Evolutionary conservation across 2,888 invertebrate species (phyloP).

Genomic region (Stenoptilia bipunctidactyla): DNA sequence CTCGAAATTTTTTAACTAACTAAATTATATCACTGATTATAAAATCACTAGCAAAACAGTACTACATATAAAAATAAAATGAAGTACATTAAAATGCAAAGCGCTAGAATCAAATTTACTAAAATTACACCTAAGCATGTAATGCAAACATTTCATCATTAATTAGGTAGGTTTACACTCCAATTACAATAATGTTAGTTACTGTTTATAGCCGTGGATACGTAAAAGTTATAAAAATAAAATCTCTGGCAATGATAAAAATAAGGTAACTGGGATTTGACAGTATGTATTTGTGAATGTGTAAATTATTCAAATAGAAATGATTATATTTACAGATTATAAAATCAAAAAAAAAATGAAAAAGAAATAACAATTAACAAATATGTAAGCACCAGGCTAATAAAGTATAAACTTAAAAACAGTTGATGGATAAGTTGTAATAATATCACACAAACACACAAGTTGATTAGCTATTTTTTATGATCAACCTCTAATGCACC

Average conservation of each 20-base stretch:
- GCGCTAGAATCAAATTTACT: conserved; percentile 7
- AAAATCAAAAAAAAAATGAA: too few relatives aligned
- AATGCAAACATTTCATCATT: background rate
- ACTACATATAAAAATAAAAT: conserved; percentile 18
- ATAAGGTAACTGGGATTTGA: background rate
- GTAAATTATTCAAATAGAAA: too few relatives aligned
- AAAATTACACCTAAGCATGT: background rate
- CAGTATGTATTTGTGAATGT: background rate
- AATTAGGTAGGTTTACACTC: background rate
- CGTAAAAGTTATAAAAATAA: too few relatives aligned
- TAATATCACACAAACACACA: too few relatives aligned
- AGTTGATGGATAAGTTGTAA: too few relatives aligned
- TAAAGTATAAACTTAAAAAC: too few relatives aligned
- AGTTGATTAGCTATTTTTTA: too few relatives aligned
- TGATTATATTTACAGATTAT: too few relatives aligned
- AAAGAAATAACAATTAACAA: too few relatives aligned
- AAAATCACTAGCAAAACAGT: conserved; percentile 23
- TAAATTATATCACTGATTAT: conserved; percentile 9
- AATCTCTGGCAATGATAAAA: background rate
- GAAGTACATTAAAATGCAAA: conserved; percentile 23
- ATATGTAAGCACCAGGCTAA: too few relatives aligned
- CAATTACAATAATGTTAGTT: background rate
- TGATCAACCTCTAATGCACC: too few relatives aligned
- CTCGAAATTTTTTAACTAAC: background rate
- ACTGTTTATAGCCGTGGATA: background rate